phyloP scores from a whole-genome alignment of 35 echinoderm and acorn worm genomes.

The Diadema setosum region DNA sequence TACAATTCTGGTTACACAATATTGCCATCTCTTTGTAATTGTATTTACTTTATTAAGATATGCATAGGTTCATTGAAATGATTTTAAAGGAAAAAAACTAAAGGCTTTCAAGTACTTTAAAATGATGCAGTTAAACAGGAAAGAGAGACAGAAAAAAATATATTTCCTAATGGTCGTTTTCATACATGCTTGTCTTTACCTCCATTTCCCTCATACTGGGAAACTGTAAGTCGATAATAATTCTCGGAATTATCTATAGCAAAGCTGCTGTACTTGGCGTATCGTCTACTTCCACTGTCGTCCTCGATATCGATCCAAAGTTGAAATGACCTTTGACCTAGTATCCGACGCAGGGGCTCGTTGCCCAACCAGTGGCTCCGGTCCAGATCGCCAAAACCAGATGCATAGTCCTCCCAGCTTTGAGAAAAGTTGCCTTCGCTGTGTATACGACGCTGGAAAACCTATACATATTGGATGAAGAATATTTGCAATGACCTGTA shows the following conservation, averaged over 20 bases:
- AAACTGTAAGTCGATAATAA: not conserved
- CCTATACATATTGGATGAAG: no score
- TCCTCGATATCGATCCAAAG: not conserved
- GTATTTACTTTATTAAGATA: no score
- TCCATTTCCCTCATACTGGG: not conserved
- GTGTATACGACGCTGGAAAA: conserved; percentile 46
- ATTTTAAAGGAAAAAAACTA: no score
- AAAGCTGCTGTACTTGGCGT: not conserved
- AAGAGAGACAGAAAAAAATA: no score
- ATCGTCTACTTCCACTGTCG: not conserved
- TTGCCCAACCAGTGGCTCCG: conserved; percentile 47
- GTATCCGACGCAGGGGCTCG: conserved; percentile 5
- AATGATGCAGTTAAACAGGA: no score
- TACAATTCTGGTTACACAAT: no score
- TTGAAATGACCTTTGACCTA: not conserved
- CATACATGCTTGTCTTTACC: not conserved
- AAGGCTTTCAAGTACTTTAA: no score
- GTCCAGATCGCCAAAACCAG: conserved; percentile 28
- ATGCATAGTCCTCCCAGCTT: not conserved
- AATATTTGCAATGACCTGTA: no score
- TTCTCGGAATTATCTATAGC: not conserved
- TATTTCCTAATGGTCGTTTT: no score
- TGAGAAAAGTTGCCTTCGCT: conserved; percentile 7
- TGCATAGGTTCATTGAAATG: no score
- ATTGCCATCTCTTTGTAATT: no score